Evolutionary conservation across 2,888 invertebrate genomes (phyloP).

Genomic region (Drosophila multiciliata): DNA sequence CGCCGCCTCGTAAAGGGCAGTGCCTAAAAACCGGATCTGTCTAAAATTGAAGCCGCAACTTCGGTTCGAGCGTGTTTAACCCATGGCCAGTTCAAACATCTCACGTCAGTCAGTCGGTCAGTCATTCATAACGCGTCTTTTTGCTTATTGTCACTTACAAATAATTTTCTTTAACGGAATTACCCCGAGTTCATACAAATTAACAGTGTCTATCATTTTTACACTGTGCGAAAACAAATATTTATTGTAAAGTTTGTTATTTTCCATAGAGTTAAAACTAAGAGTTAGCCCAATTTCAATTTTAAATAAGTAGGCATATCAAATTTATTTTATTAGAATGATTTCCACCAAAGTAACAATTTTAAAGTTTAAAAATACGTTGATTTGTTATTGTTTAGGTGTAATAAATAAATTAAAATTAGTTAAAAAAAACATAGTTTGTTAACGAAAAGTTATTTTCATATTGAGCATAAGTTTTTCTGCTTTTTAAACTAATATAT

Average conservation of each 20-base stretch:
- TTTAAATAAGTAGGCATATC: too few species aligned
- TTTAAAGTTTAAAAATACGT: background rate
- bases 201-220: constrained; percentile 34
- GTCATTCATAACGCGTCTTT: constrained; percentile 28
- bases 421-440: background rate
- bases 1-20: constrained; percentile 48
- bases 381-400: background rate
- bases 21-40: constrained; percentile 69
- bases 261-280: too few species aligned
- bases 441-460: background rate
- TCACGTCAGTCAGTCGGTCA: constrained; percentile 40
- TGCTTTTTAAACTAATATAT: background rate
- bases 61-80: constrained; percentile 41
- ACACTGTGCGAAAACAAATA: background rate
- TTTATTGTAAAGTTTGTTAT: background rate
- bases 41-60: constrained; percentile 14
- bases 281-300: too few species aligned
- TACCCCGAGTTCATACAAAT: constrained; percentile 78
- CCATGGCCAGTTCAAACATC: constrained; percentile 60
- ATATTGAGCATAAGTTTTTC: background rate
- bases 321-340: background rate
- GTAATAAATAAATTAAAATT: background rate
- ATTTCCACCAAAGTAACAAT: background rate
- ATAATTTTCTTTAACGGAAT: constrained; percentile 56
- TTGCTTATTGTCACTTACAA: constrained; percentile 46